A percentile compares a stretch with the other conserved stretches of the same genome.
phyloP scores from a whole-genome alignment of 1,140 invertebrate species.

The Drosophila pallidifrons region DNA sequence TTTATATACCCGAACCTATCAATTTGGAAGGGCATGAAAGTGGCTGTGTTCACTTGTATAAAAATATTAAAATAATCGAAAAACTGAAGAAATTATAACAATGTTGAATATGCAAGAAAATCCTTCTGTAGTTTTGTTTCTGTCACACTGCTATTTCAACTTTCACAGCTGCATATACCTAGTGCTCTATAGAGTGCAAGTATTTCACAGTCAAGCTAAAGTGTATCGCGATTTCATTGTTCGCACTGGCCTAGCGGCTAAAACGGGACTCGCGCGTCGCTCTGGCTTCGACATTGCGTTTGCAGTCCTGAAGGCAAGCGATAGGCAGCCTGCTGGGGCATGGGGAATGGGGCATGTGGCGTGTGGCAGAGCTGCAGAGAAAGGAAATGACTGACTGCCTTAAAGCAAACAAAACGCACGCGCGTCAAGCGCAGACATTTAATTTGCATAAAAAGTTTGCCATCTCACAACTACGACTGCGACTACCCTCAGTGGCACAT shows the following conservation, averaged over 20 bases:
- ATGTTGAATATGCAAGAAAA: not conserved
- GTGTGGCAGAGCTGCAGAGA: constrained; percentile 21
- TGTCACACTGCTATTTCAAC: too few species aligned
- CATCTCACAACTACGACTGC: constrained; percentile 39
- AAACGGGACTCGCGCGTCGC: constrained; percentile 35
- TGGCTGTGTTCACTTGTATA: too few species aligned
- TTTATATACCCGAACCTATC: constrained; percentile 18
- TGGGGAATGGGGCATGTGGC: not conserved
- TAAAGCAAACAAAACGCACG: constrained; percentile 77
- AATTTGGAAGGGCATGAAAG: not conserved
- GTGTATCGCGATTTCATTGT: not conserved
- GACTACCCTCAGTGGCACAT: not conserved
- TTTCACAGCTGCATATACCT: not conserved
- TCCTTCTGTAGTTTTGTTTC: too few species aligned
- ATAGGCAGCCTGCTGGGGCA: constrained; percentile 2
- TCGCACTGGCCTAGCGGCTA: constrained; percentile 22
- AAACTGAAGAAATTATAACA: not conserved
- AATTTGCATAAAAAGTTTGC: constrained; percentile 81
- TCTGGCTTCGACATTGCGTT: constrained; percentile 27
- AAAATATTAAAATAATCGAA: too few species aligned
- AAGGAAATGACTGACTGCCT: constrained; percentile 53
- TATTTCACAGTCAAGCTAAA: constrained; percentile 1
- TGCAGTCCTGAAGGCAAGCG: constrained; percentile 4
- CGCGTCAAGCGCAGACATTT: constrained; percentile 77
- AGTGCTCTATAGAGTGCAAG: not conserved